These are phyloP conservation scores for Oxyura jamaicensis DNA, from an alignment of 2,113 vertebrate species.

Conservation along the genomic window DNA sequence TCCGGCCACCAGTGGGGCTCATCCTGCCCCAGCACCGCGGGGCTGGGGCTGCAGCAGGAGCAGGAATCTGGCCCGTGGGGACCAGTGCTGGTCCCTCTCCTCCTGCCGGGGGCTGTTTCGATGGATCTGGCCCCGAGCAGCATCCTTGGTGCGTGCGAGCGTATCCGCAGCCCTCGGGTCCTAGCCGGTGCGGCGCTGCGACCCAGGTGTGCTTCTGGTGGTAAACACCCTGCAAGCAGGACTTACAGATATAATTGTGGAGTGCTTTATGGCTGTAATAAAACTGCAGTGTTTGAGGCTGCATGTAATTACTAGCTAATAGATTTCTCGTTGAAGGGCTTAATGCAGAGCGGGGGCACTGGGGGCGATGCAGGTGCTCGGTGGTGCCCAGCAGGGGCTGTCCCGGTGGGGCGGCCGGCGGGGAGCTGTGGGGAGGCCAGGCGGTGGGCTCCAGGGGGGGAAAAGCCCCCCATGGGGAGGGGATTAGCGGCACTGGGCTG, in stretches of 20 bases:
- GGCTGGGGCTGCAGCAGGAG: no score
- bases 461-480: fast-evolving
- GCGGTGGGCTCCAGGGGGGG: neutral
- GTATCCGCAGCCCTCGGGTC: neutral
- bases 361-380: fast-evolving
- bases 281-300: neutral
- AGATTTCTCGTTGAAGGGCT: neutral
- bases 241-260: neutral
- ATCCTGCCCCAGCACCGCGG: neutral
- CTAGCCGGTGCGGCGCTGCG: neutral
- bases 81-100: no score
- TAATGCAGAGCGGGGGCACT: neutral
- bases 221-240: neutral
- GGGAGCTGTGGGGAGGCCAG: neutral
- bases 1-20: neutral
- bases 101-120: neutral
- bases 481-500: neutral
- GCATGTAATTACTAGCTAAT: neutral
- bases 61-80: no score
- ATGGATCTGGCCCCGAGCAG: neutral
- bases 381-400: neutral
- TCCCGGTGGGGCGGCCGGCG: fast-evolving
- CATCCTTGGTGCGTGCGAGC: no score
- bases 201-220: neutral
- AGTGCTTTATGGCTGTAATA: neutral